These are phyloP conservation scores for Brachynemurus nebulosus DNA, from an alignment of 2,888 invertebrate species.

Conservation along the genomic window DNA sequence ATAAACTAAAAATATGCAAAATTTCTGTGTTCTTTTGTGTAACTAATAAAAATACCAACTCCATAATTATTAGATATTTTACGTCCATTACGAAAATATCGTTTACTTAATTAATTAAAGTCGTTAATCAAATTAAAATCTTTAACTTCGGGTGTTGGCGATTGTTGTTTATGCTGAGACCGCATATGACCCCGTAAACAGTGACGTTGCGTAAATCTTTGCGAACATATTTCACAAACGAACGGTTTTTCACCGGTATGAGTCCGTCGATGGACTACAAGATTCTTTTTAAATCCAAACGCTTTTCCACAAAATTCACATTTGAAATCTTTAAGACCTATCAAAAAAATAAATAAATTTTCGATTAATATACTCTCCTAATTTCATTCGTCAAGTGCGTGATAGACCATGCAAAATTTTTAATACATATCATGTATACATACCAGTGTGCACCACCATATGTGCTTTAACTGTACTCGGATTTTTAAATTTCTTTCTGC, in stretches of 20 bases:
- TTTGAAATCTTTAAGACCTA: slow-evolving; percentile 15
- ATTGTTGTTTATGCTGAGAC: slow-evolving; percentile 29
- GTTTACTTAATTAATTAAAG: too few species aligned
- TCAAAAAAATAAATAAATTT: neutral
- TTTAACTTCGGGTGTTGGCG: too few species aligned
- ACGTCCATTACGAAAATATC: too few species aligned
- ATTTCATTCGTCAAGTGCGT: too few species aligned
- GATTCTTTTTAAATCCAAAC: slow-evolving; percentile 37
- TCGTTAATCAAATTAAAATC: too few species aligned
- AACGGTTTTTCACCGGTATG: slow-evolving; percentile 40
- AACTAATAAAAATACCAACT: too few species aligned
- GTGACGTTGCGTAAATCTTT: slow-evolving; percentile 38
- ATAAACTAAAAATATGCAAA: too few species aligned
- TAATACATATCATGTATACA: too few species aligned
- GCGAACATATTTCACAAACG: slow-evolving; percentile 38
- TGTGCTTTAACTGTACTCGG: slow-evolving; percentile 20
- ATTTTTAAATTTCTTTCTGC: slow-evolving; percentile 19
- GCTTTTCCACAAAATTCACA: slow-evolving; percentile 39
- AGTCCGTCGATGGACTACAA: slow-evolving; percentile 36
- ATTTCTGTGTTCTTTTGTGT: too few species aligned
- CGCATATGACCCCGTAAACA: slow-evolving; percentile 36
- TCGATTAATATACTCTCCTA: too few species aligned
- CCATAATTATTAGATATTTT: too few species aligned
- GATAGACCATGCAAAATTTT: too few species aligned
- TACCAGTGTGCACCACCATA: slow-evolving; percentile 20